Evolutionary conservation across 2,113 vertebrate species (phyloP).

Genomic region (Takifugu flavidus): DNA sequence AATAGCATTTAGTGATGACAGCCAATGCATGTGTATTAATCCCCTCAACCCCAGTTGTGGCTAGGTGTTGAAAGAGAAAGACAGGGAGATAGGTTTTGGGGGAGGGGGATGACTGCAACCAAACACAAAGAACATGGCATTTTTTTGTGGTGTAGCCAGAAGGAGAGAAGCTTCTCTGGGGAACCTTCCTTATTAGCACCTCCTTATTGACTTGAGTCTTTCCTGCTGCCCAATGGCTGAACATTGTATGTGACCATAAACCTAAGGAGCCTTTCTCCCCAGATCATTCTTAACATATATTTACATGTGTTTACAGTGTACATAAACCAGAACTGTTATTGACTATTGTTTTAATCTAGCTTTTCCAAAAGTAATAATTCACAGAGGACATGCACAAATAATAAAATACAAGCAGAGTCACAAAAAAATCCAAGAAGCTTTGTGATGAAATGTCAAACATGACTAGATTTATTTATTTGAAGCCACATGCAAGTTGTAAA

Average conservation of each 20-base stretch:
- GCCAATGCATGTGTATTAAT: background rate
- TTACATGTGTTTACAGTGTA: conserved; percentile 15
- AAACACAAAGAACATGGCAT: conserved; percentile 75
- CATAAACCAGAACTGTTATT: conserved; percentile 30
- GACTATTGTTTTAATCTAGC: conserved; percentile 9
- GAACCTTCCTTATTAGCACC: conserved; percentile 34
- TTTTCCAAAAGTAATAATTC: no score
- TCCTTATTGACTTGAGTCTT: background rate
- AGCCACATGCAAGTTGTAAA: conserved; percentile 20
- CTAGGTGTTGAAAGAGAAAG: conserved; percentile 69
- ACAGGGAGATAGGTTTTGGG: conserved; percentile 60
- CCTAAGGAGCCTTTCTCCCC: background rate
- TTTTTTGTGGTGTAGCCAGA: conserved; percentile 36
- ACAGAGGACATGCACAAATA: conserved; percentile 51
- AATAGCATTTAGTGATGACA: no score
- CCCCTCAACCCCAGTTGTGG: conserved; percentile 32
- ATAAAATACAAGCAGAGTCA: conserved; percentile 42
- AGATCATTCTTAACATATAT: conserved; percentile 15
- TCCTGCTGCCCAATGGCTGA: conserved; percentile 3
- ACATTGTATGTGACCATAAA: conserved; percentile 39
- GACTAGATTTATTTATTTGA: conserved; percentile 13
- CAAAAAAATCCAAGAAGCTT: conserved; percentile 36
- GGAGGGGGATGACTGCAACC: conserved; percentile 65
- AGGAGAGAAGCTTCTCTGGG: conserved; percentile 39
- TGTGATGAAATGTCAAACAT: conserved; percentile 17